Evolutionary conservation across 2,888 invertebrate species (phyloP), one percentile per base, ranked within the genome.

Genomic region (Odiellus spinosus): DNA sequence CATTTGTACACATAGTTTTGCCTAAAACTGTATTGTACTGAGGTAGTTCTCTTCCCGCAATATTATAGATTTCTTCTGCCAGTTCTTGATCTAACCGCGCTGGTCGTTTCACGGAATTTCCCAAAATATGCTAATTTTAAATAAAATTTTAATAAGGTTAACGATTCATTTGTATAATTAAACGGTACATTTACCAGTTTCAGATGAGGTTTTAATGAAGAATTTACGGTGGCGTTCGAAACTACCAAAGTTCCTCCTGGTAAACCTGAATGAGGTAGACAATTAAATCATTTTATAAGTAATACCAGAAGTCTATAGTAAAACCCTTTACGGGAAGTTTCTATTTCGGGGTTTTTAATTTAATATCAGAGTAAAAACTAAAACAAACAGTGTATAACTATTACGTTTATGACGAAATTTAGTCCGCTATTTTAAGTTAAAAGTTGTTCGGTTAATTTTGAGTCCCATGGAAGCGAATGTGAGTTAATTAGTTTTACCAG

Each of bases 1-100:
- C 96, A 62, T 87, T 82, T 10, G 95, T 85, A 69, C 95, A 93
- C 77, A 95, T 80, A 0, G 96, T 98, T 63, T 82, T 87, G 41
- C 96, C 98, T 43, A 76, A 74, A 35, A 87, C 76, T 0, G 86
- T 86, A 12, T 45, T 40, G 8, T 42, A 50, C 5, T 47, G 45
- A n/a, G 34, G 45, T 11, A 52, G 34, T 32, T 62, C 83, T 58
- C 82, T 80, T 12, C 55, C 55, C 0, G 81, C 75, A 49, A 88
- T 68, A 0, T 75, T 74, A 60, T 80, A 78, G 44, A 98, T 67
- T 60, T 91, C 88, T 33, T 80, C 73, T 14, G 77, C 77, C 56
- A 96, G 66, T 47, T 80, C 76, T 58, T 75, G 75, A 65, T 96
- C 91, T 54, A 95, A 67, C 61, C 82, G 77, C 0, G 91, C 81